phyloP scores from a whole-genome alignment of 2,797 vertebrate genomes.

The Heterohyrax brucei region DNA sequence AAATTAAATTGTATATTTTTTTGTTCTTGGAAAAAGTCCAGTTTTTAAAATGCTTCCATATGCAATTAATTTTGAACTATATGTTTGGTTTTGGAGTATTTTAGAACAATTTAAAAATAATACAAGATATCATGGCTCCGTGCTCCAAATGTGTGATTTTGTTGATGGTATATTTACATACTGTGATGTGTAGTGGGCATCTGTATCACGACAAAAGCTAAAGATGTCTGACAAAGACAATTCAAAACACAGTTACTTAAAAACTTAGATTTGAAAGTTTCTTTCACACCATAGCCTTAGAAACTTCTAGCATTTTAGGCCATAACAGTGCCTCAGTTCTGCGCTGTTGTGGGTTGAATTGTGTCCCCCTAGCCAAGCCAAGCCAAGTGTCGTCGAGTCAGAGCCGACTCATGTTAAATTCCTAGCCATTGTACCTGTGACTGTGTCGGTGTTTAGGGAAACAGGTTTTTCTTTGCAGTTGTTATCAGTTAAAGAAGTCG shows the following conservation, averaged over 20 bases:
- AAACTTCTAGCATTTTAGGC: background rate
- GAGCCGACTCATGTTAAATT: background rate
- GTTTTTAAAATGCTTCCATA: background rate
- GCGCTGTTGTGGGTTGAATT: background rate
- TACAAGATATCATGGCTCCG: background rate
- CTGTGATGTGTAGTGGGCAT: background rate
- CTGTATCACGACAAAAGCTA: background rate
- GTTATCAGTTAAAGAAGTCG: too few relatives aligned
- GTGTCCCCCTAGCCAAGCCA: background rate
- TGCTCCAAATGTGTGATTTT: background rate
- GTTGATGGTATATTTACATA: background rate
- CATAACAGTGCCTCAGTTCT: background rate
- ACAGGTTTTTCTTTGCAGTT: background rate
- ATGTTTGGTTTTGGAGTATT: background rate
- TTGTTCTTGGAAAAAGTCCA: background rate
- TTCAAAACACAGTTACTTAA: conserved; percentile 2
- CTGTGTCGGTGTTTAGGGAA: background rate
- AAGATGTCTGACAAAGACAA: background rate
- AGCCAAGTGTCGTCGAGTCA: too few relatives aligned
- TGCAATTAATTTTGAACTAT: background rate
- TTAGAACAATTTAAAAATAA: background rate
- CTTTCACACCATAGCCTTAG: background rate
- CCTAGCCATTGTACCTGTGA: background rate
- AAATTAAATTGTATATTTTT: background rate
- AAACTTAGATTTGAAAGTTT: background rate